Evolutionary conservation across 2,888 invertebrate genomes (phyloP).

Genomic region (Scelioninae gen. 2): DNA sequence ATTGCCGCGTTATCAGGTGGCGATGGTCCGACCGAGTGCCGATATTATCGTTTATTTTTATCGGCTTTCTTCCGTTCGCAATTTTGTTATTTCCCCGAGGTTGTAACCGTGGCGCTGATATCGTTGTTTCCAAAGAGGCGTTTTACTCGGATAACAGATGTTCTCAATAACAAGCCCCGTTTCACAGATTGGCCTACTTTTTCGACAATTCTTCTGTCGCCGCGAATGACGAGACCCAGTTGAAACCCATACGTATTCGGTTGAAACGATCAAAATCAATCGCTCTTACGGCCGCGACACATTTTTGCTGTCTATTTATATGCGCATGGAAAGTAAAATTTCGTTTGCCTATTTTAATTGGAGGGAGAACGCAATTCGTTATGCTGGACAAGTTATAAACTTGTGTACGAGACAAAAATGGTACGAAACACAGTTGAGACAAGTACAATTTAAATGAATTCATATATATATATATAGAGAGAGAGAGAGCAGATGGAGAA

Average conservation of each 20-base stretch:
- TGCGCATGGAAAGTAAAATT: too few species aligned
- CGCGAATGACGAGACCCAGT: slow-evolving; percentile 35
- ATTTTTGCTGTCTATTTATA: too few species aligned
- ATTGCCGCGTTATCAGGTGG: background rate
- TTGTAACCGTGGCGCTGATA: slow-evolving; percentile 61
- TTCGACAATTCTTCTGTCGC: slow-evolving; percentile 44
- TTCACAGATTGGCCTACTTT: slow-evolving; percentile 57
- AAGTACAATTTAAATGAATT: too few species aligned
- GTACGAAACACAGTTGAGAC: too few species aligned
- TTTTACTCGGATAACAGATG: slow-evolving; percentile 54
- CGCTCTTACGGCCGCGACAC: too few species aligned
- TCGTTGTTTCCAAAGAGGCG: slow-evolving; percentile 52
- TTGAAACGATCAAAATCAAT: too few species aligned
- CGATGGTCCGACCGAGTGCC: background rate
- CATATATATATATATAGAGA: too few species aligned
- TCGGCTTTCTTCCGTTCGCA: slow-evolving; percentile 61
- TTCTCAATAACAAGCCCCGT: slow-evolving; percentile 51
- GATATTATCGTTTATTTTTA: slow-evolving; percentile 71
- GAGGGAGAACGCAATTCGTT: too few species aligned
- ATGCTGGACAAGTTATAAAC: too few species aligned
- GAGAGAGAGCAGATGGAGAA: too few species aligned
- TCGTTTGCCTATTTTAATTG: too few species aligned
- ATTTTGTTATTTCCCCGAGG: slow-evolving; percentile 61
- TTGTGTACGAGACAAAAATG: too few species aligned
- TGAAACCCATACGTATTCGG: slow-evolving; percentile 28